Evolutionary conservation across 2,797 vertebrate genomes (phyloP).

Genomic region (Cottoperca gobio): DNA sequence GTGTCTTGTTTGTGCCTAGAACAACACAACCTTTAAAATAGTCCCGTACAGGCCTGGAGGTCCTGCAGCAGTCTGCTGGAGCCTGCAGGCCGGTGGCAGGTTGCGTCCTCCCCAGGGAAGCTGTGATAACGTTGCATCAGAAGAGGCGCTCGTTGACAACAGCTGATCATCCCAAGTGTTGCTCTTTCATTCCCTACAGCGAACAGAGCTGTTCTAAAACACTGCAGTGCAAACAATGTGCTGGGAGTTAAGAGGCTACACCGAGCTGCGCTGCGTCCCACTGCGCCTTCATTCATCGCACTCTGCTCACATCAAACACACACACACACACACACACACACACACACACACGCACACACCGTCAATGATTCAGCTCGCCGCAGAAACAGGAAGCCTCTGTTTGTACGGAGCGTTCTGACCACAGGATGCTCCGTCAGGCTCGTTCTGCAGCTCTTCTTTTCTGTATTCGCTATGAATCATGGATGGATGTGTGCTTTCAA

Average conservation of each 20-base stretch:
- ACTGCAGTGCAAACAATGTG: background rate
- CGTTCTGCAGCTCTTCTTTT: constrained; percentile 20
- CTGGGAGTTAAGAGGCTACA: background rate
- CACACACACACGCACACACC: no score
- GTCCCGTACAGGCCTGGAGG: background rate
- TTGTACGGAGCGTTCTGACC: constrained; percentile 7
- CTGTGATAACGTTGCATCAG: background rate
- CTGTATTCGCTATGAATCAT: constrained; percentile 56
- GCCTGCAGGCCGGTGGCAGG: background rate
- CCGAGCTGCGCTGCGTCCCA: background rate
- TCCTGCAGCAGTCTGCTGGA: background rate
- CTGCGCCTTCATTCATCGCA: constrained; percentile 22
- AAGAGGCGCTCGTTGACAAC: background rate
- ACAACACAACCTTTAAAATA: no score
- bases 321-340: no score
- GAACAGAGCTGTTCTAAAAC: constrained; percentile 1
- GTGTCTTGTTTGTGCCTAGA: no score
- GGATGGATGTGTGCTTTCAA: constrained; percentile 66
- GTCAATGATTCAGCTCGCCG: constrained; percentile 15
- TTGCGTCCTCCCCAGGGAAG: background rate
- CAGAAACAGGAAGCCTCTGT: background rate
- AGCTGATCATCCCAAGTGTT: background rate
- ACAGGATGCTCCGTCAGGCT: background rate
- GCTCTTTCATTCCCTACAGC: background rate
- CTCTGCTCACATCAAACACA: constrained; percentile 19